phyloP scores from a whole-genome alignment of 2,888 invertebrate species.

The Rhagonycha lutea region DNA sequence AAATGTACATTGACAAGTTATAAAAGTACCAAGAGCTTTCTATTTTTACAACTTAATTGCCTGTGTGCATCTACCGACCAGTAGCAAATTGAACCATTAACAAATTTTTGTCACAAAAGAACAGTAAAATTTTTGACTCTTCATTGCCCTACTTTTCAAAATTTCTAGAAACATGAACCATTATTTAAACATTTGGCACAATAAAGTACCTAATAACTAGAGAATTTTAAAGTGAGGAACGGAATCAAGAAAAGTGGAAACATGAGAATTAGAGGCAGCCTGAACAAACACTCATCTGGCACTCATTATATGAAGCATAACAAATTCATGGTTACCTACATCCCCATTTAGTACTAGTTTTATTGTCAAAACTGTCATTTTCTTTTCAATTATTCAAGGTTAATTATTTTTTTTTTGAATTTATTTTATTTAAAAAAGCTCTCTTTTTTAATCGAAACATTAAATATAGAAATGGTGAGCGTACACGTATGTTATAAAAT shows the following conservation, averaged over 20 bases:
- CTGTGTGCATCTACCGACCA: constrained; percentile 2
- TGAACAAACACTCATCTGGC: constrained; percentile 44
- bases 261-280: constrained; percentile 44
- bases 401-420: background rate
- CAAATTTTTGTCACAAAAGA: constrained; percentile 12
- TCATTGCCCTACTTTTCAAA: constrained; percentile 18
- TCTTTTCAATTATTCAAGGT: constrained; percentile 2
- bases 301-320: constrained; percentile 43
- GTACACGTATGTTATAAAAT: constrained; percentile 6
- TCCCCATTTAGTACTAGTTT: background rate
- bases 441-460: background rate
- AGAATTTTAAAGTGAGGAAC: constrained; percentile 3
- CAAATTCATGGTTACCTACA: constrained; percentile 43
- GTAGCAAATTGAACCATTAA: constrained; percentile 12
- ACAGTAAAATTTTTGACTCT: constrained; percentile 17
- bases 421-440: background rate
- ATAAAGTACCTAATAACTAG: background rate
- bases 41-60: constrained; percentile 30
- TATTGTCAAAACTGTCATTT: constrained; percentile 8
- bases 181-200: constrained; percentile 9
- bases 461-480: background rate
- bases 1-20: background rate
- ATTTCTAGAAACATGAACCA: background rate
- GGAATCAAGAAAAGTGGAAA: constrained; percentile 31
- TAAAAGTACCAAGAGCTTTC: constrained; percentile 16